Percentiles rank a stretch among this genome's conserved stretches.
These are phyloP conservation scores for Dynastes grantii DNA, from an alignment of 2,888 invertebrate species.

Conservation along the genomic window DNA sequence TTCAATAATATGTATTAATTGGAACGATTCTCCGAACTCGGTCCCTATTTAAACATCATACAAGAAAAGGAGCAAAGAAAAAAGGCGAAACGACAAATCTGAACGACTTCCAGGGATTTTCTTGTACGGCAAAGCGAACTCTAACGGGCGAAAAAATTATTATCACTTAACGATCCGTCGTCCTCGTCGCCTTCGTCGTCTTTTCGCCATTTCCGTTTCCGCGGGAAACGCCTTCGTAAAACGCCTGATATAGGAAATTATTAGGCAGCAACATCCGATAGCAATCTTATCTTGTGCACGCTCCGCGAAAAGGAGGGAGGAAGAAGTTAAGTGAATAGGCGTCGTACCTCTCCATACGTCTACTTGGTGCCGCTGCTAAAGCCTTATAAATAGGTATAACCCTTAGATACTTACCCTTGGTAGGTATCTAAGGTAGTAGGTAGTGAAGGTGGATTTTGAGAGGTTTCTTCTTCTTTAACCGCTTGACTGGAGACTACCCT, in stretches of 20 bases:
- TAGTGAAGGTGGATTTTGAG: constrained; percentile 50
- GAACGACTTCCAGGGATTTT: background rate
- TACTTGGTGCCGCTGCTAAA: constrained; percentile 7
- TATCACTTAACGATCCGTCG: constrained; percentile 41
- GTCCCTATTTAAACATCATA: too few species aligned
- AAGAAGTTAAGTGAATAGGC: constrained; percentile 12
- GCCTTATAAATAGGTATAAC: constrained; percentile 14
- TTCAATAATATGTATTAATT: too few species aligned
- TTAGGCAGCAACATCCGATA: constrained; percentile 50
- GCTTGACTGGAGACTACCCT: constrained; percentile 52
- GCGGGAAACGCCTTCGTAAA: constrained; percentile 19
- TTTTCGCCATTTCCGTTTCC: constrained; percentile 27
- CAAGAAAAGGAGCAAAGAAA: too few species aligned
- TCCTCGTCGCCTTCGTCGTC: background rate
- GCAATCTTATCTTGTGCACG: constrained; percentile 28
- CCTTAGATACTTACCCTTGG: background rate
- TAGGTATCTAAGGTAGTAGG: background rate
- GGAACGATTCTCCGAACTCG: too few species aligned
- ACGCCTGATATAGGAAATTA: constrained; percentile 50
- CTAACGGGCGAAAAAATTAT: constrained; percentile 34
- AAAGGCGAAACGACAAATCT: too few species aligned
- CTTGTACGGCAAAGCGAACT: background rate
- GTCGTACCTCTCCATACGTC: background rate
- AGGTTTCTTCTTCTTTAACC: constrained; percentile 54
- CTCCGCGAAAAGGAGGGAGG: background rate